Conservation (phyloP, 2,797 vertebrate genomes). For the Sciurus vulgaris region DNA sequence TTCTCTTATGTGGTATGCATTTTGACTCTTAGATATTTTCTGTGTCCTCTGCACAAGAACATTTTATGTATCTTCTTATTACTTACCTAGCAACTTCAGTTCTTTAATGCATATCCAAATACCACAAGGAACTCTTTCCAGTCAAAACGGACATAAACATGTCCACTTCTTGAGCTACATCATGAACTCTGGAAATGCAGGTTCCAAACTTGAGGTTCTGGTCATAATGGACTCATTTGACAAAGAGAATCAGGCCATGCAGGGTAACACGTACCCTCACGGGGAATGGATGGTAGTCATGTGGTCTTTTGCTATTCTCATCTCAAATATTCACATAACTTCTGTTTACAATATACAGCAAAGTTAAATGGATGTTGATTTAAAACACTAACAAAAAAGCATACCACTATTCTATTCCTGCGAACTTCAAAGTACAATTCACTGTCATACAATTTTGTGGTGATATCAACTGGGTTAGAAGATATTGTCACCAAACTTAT, state of each 20-base stretch:
- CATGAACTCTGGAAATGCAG: not conserved
- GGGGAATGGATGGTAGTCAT: not conserved
- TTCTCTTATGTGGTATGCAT: not conserved
- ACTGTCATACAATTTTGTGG: not conserved
- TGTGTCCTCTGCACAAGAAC: not conserved
- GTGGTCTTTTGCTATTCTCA: not conserved
- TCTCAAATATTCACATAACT: not conserved
- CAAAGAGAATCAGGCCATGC: not conserved
- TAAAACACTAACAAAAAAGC: not conserved
- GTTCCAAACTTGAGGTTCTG: not conserved
- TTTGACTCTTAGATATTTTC: not conserved
- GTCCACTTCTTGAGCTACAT: not conserved
- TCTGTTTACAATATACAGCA: not conserved
- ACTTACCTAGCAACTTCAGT: not conserved
- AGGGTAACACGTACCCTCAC: not conserved
- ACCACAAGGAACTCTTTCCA: not conserved
- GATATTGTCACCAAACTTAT: not conserved
- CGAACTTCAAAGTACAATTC: not conserved
- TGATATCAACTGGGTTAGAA: not conserved
- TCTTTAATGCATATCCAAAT: not conserved
- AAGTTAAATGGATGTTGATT: not conserved
- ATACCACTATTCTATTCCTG: not conserved
- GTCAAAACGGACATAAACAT: not conserved
- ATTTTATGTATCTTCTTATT: not conserved
- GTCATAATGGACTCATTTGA: not conserved